Percentiles rank a stretch among this genome's conserved stretches.
phyloP scores from a whole-genome alignment of 53 echinoderm and acorn worm genomes.

The Paelopatides confundens region DNA sequence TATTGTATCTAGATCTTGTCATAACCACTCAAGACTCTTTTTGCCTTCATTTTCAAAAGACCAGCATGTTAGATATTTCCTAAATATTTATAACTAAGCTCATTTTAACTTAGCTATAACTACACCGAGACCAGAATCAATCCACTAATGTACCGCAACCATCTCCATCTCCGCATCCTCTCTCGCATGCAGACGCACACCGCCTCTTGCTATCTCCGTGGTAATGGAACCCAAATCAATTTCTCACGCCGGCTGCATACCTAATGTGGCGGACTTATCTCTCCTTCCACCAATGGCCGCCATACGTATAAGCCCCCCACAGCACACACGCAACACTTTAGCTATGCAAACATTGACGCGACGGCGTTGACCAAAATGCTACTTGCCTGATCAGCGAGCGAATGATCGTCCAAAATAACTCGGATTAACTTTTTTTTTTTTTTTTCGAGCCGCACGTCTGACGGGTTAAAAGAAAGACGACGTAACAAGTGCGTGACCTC shows the following conservation, averaged over 20 bases:
- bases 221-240: constrained; percentile 24
- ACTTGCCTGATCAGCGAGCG: not conserved
- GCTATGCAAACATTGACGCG: constrained; percentile 5
- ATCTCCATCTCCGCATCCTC: not conserved
- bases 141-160: not conserved
- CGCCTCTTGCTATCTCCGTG: no score
- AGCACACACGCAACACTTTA: constrained; percentile 20
- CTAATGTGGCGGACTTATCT: constrained; percentile 5
- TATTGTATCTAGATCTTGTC: no score
- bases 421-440: not conserved
- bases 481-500: constrained; percentile 37
- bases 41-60: no score
- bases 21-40: no score
- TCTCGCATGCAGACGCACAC: no score
- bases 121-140: not conserved
- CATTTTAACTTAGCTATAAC: not conserved
- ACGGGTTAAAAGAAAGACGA: not conserved
- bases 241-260: not conserved
- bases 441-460: no score
- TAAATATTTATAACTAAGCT: constrained; percentile 5
- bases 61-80: not conserved
- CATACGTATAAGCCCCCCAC: not conserved
- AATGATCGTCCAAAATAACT: constrained; percentile 25
- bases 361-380: constrained; percentile 14
- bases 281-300: no score